Percentiles rank a stretch among this genome's conserved stretches.
These are phyloP conservation scores for Callimorpha dominula DNA, from an alignment of 2,888 invertebrate genomes.

Conservation along the genomic window DNA sequence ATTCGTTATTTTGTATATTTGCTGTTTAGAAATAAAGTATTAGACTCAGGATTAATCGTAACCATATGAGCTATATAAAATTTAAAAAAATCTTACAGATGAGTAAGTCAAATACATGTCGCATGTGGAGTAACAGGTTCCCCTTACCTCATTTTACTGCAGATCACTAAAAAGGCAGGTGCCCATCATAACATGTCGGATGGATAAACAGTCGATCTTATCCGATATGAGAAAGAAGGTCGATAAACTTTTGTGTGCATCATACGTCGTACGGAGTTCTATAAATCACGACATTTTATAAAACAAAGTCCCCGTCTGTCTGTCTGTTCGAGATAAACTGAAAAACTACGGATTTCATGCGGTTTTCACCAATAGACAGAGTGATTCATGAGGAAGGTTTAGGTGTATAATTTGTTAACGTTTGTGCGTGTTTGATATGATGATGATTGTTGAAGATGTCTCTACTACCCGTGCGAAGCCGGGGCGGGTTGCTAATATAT, in stretches of 20 bases:
- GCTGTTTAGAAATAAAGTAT: neutral
- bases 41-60: neutral
- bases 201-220: conserved; percentile 15
- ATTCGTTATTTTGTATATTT: neutral
- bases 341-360: too few species aligned
- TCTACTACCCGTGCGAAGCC: too few species aligned
- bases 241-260: conserved; percentile 13
- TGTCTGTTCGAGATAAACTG: too few species aligned
- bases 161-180: conserved; percentile 15
- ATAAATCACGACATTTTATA: neutral
- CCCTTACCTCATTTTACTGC: conserved; percentile 16
- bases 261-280: conserved; percentile 17
- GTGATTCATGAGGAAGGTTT: too few species aligned
- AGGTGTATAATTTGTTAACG: too few species aligned
- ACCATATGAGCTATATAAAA: neutral
- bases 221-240: conserved; percentile 14
- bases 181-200: conserved; percentile 8
- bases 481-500: too few species aligned
- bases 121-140: neutral
- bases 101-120: neutral
- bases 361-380: too few species aligned
- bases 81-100: neutral
- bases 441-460: too few species aligned
- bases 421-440: too few species aligned
- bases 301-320: too few species aligned